phyloP scores from a whole-genome alignment of 2,888 invertebrate genomes.

The Melanophora roralis region DNA sequence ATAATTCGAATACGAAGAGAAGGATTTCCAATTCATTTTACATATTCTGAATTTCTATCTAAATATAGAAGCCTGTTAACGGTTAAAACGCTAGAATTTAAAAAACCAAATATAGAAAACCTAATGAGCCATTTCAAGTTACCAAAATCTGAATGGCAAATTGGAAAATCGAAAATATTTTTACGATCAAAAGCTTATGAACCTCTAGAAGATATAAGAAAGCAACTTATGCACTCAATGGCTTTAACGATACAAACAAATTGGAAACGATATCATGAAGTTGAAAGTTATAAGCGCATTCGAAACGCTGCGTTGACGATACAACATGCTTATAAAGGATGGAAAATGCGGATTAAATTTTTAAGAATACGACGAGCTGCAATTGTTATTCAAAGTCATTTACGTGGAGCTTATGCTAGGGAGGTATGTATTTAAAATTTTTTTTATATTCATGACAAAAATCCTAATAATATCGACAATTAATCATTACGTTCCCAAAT shows the following conservation, averaged over 20 bases:
- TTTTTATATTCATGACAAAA: too few species aligned
- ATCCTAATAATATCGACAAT: too few species aligned
- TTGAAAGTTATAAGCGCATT: constrained; percentile 83
- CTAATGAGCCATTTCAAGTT: constrained; percentile 83
- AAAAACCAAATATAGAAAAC: constrained; percentile 69
- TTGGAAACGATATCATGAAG: constrained; percentile 83
- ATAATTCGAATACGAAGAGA: constrained; percentile 93
- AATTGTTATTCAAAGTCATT: constrained; percentile 89
- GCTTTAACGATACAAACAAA: constrained; percentile 87
- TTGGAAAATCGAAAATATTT: constrained; percentile 92
- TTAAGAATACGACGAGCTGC: constrained; percentile 89
- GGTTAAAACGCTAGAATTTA: constrained; percentile 68
- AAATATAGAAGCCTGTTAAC: constrained; percentile 85
- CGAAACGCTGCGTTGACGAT: constrained; percentile 84
- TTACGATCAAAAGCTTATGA: constrained; percentile 88
- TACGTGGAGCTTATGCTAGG: constrained; percentile 92
- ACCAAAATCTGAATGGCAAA: constrained; percentile 89
- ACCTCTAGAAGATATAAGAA: constrained; percentile 88
- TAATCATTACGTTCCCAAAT: too few species aligned
- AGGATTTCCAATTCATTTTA: constrained; percentile 92
- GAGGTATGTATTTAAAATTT: constrained; percentile 79
- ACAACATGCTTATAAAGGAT: constrained; percentile 90
- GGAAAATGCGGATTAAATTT: constrained; percentile 89
- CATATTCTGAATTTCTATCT: constrained; percentile 85
- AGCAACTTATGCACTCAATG: constrained; percentile 82